A percentile compares a stretch with the other conserved stretches of the same genome.
phyloP scores from a whole-genome alignment of 2,797 vertebrate genomes.

The Neosilurus mollespiculum region DNA sequence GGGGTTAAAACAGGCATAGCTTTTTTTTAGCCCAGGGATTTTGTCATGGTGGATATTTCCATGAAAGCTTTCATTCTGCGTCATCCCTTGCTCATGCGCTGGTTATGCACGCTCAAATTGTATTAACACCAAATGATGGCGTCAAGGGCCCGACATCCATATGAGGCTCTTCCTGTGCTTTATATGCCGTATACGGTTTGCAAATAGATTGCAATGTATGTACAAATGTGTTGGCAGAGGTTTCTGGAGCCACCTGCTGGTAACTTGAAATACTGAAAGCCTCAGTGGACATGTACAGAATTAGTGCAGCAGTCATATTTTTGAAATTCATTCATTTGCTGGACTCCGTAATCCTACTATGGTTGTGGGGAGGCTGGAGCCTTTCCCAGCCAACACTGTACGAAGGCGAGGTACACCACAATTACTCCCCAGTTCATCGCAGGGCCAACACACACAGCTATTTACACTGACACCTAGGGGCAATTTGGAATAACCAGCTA shows the following conservation, averaged over 20 bases:
- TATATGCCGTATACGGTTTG: background rate
- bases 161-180: background rate
- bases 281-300: background rate
- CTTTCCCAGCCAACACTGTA: too few relatives aligned
- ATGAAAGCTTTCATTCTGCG: constrained; percentile 6
- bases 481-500: too few relatives aligned
- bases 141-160: background rate
- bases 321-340: background rate
- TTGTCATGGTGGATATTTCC: background rate
- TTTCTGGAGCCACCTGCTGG: constrained; percentile 53
- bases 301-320: background rate
- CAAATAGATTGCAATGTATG: background rate
- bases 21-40: constrained; percentile 8
- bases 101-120: background rate
- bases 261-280: constrained; percentile 4
- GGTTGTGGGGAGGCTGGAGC: too few relatives aligned
- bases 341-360: too few relatives aligned
- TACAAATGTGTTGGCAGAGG: background rate
- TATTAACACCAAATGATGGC: background rate
- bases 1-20: background rate
- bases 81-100: background rate
- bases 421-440: too few relatives aligned
- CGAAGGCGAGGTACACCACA: too few relatives aligned
- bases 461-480: too few relatives aligned
- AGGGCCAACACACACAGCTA: too few relatives aligned